Base-by-base conservation (phyloP, 2,888 invertebrate genomes). In the Meghimatium bilineatum region DNA sequence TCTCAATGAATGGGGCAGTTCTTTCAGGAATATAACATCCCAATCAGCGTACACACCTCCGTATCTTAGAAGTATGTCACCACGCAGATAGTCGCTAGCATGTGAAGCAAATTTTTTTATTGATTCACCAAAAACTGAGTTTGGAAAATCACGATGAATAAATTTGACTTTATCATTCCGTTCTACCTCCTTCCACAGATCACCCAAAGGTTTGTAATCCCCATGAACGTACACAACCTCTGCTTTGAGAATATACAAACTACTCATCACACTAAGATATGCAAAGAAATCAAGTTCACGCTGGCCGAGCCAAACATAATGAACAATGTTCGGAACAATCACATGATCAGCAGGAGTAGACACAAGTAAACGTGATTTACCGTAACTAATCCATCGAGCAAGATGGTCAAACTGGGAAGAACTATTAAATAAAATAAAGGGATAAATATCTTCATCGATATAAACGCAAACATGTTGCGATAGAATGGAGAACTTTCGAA, bases 1-100 rank as follows among this genome's bases (percentile, higher is more conserved):
- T 12, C 89, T 84, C 66, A 87, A 38, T 26, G 38, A 17, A 14
- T 86, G 36, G 0, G 89, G 86, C 63, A 91, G 79, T n/a, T 88
- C 87, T 80, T 89, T 88, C 32, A 89, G 88, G 87, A 90, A 91
- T 17, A 91, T 87, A 52, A 90, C 91, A 76, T 92, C 92, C 83
- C 90, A 90, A 81, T 92, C 92, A 1, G 88, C 85, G 86, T 91
- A 91, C 29, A 92, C 86, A 14, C 92, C 92, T 12, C 92, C 92
- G 82, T 91, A 91, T 38, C 89, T 87, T 56, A 90, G 87, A 84
- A 92, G 88, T n/a, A 91, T 56, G 56, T 91, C 90, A 29, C 88
- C 90, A 8, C 92, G 85, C 38, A 91, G 87, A 36, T 91, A 86
- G 80, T 92, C 92, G 75, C 90, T 91, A 85, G 89, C 89, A 83